These are phyloP conservation scores for Semnornis frantzii DNA, from an alignment of 2,113 vertebrate genomes.

Conservation along the genomic window DNA sequence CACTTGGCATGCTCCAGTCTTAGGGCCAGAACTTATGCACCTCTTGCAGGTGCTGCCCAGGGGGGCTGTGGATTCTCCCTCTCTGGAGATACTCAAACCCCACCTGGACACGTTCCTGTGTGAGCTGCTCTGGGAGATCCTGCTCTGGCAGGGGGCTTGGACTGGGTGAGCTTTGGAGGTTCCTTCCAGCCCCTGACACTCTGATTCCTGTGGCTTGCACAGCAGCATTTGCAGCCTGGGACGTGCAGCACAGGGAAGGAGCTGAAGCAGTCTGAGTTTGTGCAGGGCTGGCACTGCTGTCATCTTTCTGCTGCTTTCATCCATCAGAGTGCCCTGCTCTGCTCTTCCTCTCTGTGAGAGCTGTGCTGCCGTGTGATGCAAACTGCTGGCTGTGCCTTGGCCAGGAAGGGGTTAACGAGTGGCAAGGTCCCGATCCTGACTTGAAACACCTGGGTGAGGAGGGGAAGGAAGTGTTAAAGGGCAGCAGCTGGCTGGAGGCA, in stretches of 20 bases:
- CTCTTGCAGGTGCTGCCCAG: no score
- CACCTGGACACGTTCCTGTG: no score
- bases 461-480: neutral
- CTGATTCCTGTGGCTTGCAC: neutral
- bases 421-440: neutral
- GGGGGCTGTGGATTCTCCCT: no score
- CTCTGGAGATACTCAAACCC: no score
- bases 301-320: neutral
- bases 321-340: neutral
- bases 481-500: neutral
- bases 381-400: neutral
- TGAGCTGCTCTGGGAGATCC: no score
- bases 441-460: neutral
- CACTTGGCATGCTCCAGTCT: neutral
- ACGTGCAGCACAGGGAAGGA: neutral
- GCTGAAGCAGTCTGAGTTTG: neutral
- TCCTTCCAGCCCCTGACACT: no score
- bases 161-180: no score
- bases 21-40: neutral
- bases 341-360: neutral
- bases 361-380: neutral
- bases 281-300: neutral
- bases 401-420: neutral
- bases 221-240: neutral
- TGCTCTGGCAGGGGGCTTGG: no score